Conservation (phyloP, 2,888 invertebrate species). For the Mythimna vitellina region DNA sequence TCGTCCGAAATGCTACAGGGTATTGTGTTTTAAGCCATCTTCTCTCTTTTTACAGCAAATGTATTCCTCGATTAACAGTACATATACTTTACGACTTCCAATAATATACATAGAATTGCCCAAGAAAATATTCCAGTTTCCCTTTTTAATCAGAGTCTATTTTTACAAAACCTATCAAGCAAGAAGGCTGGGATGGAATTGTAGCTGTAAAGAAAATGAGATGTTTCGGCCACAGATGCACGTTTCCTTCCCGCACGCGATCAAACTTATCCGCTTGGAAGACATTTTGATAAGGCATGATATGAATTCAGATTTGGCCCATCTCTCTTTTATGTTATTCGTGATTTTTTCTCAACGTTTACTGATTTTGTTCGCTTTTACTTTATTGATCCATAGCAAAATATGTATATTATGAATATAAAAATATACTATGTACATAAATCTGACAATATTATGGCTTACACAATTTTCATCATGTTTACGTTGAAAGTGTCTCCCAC, state of each 20-base stretch:
- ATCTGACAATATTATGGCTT: conserved; percentile 59
- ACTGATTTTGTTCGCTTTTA: conserved; percentile 64
- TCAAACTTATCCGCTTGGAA: conserved; percentile 76
- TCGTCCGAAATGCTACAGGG: conserved; percentile 80
- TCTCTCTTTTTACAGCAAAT: conserved; percentile 68
- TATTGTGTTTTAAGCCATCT: conserved; percentile 81
- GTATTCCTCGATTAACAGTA: conserved; percentile 66
- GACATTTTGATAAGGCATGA: conserved; percentile 78
- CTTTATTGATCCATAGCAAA: conserved; percentile 63
- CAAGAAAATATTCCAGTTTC: conserved; percentile 49
- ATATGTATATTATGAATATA: conserved; percentile 65
- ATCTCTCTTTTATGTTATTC: conserved; percentile 73
- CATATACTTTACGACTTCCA: conserved; percentile 63
- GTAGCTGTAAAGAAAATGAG: conserved; percentile 78
- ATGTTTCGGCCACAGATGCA: conserved; percentile 78
- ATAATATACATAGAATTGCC: conserved; percentile 48
- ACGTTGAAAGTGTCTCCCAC: conserved; percentile 60
- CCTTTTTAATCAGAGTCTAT: conserved; percentile 70
- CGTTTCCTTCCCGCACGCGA: conserved; percentile 71
- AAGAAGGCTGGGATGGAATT: conserved; percentile 68
- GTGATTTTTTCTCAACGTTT: conserved; percentile 69
- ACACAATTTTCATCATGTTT: conserved; percentile 63
- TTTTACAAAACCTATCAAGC: conserved; percentile 67
- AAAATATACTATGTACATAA: conserved; percentile 62
- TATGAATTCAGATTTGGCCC: conserved; percentile 78